A percentile compares a stretch with the other conserved stretches of the same genome.
phyloP scores from a whole-genome alignment of 2,797 vertebrate genomes.

The Aratinga solstitialis region DNA sequence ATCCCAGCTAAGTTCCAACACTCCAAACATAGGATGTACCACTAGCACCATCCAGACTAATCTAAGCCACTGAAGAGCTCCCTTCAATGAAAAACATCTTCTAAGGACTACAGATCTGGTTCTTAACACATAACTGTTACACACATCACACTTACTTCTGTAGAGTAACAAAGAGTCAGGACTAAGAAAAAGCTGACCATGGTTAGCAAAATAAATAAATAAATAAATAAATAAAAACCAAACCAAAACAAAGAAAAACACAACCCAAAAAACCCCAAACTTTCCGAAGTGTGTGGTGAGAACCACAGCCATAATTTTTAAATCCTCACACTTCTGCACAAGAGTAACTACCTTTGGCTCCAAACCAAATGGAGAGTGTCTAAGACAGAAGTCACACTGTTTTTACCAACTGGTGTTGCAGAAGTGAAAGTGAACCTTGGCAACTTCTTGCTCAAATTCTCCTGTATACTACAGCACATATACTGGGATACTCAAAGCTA shows the following conservation, averaged over 20 bases:
- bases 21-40: neutral
- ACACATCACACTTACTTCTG: neutral
- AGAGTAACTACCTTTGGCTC: neutral
- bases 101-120: neutral
- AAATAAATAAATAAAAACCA: too few species aligned
- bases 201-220: neutral
- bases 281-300: neutral
- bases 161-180: neutral
- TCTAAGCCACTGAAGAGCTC: neutral
- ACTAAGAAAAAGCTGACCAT: neutral
- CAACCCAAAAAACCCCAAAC: neutral
- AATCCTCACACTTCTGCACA: neutral
- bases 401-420: neutral
- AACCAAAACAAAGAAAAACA: too few species aligned
- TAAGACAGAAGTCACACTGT: neutral
- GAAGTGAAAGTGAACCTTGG: neutral
- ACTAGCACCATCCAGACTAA: neutral
- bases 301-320: neutral
- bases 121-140: accelerated
- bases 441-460: neutral
- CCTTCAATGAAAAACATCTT: neutral
- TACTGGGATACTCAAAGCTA: neutral
- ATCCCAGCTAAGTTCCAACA: neutral
- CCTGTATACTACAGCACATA: neutral
- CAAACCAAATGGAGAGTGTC: neutral